Conservation (phyloP, 2,888 invertebrate species). For the Oeneis ivallda region DNA sequence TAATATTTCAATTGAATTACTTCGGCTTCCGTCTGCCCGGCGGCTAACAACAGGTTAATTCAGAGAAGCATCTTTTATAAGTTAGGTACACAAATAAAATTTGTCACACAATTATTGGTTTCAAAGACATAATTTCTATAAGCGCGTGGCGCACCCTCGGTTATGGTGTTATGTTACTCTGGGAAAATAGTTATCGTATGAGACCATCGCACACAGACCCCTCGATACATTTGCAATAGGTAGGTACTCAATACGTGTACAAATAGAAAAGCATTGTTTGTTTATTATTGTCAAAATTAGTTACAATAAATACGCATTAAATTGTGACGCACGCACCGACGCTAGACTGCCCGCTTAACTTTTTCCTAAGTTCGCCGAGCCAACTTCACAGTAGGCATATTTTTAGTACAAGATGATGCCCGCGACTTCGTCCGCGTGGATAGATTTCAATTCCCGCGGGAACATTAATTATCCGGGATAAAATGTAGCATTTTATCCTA, state of each 20-base stretch:
- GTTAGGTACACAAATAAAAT: slow-evolving; percentile 36
- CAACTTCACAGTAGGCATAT: no score
- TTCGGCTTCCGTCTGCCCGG: no score
- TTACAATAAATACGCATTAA: background rate
- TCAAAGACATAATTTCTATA: slow-evolving; percentile 44
- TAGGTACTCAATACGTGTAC: background rate
- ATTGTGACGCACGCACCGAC: no score
- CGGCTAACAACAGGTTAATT: no score
- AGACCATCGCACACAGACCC: slow-evolving; percentile 42
- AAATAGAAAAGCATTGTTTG: slow-evolving; percentile 29
- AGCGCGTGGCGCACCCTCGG: slow-evolving; percentile 45
- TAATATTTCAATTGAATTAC: no score
- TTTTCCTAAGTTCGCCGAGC: no score
- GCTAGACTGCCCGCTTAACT: no score
- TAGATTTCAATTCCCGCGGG: no score
- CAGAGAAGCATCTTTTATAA: background rate
- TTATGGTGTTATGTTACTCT: slow-evolving; percentile 65
- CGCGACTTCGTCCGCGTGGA: no score
- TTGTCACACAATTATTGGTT: slow-evolving; percentile 47
- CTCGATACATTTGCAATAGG: slow-evolving; percentile 27
- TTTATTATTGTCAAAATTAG: slow-evolving; percentile 17
- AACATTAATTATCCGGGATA: no score
- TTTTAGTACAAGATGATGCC: no score
- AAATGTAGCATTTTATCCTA: no score
- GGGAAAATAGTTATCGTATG: slow-evolving; percentile 62